Evolutionary conservation across 1,140 invertebrate genomes (phyloP), one percentile per base, ranked within the genome.

Genomic region (Trichonephila clavata): DNA sequence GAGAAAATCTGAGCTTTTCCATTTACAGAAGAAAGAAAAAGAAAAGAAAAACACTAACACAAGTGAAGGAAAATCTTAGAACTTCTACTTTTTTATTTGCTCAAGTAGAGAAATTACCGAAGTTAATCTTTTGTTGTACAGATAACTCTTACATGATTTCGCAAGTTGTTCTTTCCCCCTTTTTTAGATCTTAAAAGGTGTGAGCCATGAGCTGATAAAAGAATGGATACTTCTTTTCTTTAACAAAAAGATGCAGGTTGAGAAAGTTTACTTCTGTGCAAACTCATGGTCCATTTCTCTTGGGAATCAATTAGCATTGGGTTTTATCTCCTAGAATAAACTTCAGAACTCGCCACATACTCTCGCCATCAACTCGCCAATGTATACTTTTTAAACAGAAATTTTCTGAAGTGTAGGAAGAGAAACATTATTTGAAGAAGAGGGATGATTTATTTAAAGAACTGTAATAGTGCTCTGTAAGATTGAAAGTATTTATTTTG

Each of bases 51-150:
- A 3, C 32, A n/a, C 0, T 21, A n/a, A 21, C 43, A 84, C 16
- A 27, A 16, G 50, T 84, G 57, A 61, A 32, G 61, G 86, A 87
- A 50, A 87, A 87, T 39, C 32, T 21, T 14, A 4, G 61, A 60
- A 84, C 43, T 84, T 84, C 39, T 24, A 27, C 32, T 63, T 87
- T 89, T 89, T n/a, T 77, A 71, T 89, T 89, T 89, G 57, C 87
- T 77, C 87, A 89, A 89, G 39, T 89, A 89, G 87, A 89, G 68
- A 89, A 89, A 89, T 89, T 89, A 89, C 87, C 32, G 24, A 65
- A 89, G 68, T 89, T 89, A 89, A 89, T 89, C 87, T 89, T 89
- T 77, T 77, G 63, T 77, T 71, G 87, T 68, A 77, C 63, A 77
- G 63, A 89, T 89, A 89, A 89, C 87, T 77, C 87, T 89, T 89